Base-by-base conservation (phyloP, 35 echinoderm and acorn worm species). In the Patiria miniata region DNA sequence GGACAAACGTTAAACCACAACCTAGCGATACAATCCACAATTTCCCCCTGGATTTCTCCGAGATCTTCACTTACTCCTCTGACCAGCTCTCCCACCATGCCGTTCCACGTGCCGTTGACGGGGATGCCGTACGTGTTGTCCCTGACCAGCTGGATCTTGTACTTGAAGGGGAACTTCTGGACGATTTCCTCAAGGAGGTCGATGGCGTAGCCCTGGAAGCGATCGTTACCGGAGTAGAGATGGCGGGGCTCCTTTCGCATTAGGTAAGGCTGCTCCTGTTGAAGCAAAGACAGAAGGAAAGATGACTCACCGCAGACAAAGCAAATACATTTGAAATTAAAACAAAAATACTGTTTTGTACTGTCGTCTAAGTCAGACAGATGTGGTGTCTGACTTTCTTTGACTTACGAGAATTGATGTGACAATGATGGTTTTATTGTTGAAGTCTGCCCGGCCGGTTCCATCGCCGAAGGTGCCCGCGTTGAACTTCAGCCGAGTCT, bases 21-120 rank as follows among this genome's bases (percentile, higher is more conserved):
- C n/a, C n/a, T n/a, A n/a, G n/a, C n/a, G n/a, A n/a, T n/a, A n/a
- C n/a, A n/a, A n/a, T n/a, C n/a, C n/a, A n/a, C n/a, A n/a, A n/a
- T n/a, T n/a, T n/a, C n/a, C n/a, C n/a, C n/a, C n/a, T n/a, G n/a
- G n/a, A n/a, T n/a, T n/a, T n/a, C n/a, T n/a, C n/a, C n/a, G n/a
- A n/a, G n/a, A n/a, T n/a, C n/a, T n/a, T n/a, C n/a, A 78, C 83
- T 90, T 92, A 99, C 96, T 54, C 90, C 86, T 37, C 73, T 51
- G 12, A 99, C 89, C 0, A 99, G 77, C 68, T 99, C 96, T 16
- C 89, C 89, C 2, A 99, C 90, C 96, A 99, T 99, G 1, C 96
- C 96, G 51, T 86, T 89, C 92, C 93, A 99, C 18, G 79, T 92
- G 12, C 53, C 68, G 14, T 77, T 51, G 39, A 56, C 39, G 44